Conservation (phyloP, 35 echinoderm and acorn worm genomes). For the Antedon bifida region DNA sequence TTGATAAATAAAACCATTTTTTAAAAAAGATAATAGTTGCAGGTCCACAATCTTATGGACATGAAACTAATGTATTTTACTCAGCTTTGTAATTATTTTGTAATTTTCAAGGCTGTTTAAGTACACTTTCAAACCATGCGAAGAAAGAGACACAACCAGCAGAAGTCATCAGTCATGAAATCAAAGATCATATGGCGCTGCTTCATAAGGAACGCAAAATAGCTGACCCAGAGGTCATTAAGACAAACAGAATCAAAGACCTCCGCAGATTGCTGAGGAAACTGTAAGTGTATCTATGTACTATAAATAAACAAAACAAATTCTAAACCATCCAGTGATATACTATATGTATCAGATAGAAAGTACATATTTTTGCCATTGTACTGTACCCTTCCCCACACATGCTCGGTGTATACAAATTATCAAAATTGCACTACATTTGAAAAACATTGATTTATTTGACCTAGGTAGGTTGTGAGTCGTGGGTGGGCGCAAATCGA, state of each 20-base stretch:
- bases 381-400: too few species aligned
- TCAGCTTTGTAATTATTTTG: too few species aligned
- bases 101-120: background rate
- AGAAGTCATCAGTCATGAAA: constrained; percentile 58
- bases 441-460: too few species aligned
- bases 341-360: background rate
- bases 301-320: background rate
- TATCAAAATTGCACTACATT: too few species aligned
- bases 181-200: constrained; percentile 72
- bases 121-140: background rate
- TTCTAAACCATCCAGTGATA: background rate
- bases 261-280: constrained; percentile 61
- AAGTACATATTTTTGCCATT: too few species aligned
- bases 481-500: too few species aligned
- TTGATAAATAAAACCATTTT: too few species aligned
- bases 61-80: too few species aligned
- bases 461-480: too few species aligned
- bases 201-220: constrained; percentile 74
- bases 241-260: constrained; percentile 83
- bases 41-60: too few species aligned
- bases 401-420: too few species aligned
- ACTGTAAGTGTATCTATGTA: constrained; percentile 33
- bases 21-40: too few species aligned
- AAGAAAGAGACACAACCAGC: background rate
- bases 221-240: constrained; percentile 60